Percentiles rank a stretch among this genome's conserved stretches.
phyloP scores from a whole-genome alignment of 2,113 vertebrate species.

The Xenopus tropicalis region UCB_Xtro_10.0 CM004447.2:12293501-12294000 shows the following conservation, averaged over 20 bases:
- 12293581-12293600: slow-evolving; percentile 60
- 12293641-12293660: slow-evolving; percentile 64
- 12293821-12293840: slow-evolving; percentile 60
- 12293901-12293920: slow-evolving; percentile 60
- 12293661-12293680: slow-evolving; percentile 69
- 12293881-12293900: slow-evolving; percentile 56
- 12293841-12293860: slow-evolving; percentile 66
- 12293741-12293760: slow-evolving; percentile 74
- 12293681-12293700: slow-evolving; percentile 62
- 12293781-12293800: slow-evolving; percentile 80
- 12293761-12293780: slow-evolving; percentile 82
- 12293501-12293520: slow-evolving; percentile 52
- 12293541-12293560: slow-evolving; percentile 66
- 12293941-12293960: slow-evolving; percentile 46
- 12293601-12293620: slow-evolving; percentile 61
- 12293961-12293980: slow-evolving; percentile 7
- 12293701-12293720: slow-evolving; percentile 67
- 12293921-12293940: slow-evolving; percentile 49
- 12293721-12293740: slow-evolving; percentile 70
- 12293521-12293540: slow-evolving; percentile 61
- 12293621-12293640: slow-evolving; percentile 60
- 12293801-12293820: slow-evolving; percentile 53
- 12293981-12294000: not conserved
- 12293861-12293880: slow-evolving; percentile 63
- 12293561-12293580: not conserved